These are phyloP conservation scores for Chionis minor DNA, from an alignment of 2,113 vertebrate species.

Conservation along the genomic window DNA sequence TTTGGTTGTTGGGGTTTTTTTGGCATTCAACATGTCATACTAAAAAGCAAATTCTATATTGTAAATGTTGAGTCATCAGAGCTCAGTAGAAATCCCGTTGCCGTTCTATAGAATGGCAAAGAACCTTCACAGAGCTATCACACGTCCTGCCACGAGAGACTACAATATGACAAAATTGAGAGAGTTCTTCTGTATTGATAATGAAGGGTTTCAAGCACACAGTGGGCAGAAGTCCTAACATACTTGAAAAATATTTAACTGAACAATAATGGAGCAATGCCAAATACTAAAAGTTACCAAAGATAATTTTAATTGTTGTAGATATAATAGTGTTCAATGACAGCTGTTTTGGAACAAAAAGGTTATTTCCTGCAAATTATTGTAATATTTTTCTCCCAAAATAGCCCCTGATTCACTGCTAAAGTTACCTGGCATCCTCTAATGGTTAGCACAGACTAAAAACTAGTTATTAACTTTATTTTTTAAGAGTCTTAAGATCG, in stretches of 20 bases:
- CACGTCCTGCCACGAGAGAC: constrained; percentile 1
- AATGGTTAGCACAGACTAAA: constrained; percentile 56
- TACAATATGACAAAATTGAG: constrained; percentile 54
- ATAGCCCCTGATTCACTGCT: constrained; percentile 81
- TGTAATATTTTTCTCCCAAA: constrained; percentile 79
- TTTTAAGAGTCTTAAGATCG: constrained; percentile 3
- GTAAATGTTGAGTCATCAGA: neutral
- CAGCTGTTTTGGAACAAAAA: constrained; percentile 84
- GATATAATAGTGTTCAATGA: constrained; percentile 82
- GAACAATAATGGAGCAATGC: constrained; percentile 83
- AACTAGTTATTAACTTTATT: constrained; percentile 50
- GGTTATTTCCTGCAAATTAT: constrained; percentile 84
- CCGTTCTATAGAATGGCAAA: neutral
- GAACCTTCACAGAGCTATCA: neutral
- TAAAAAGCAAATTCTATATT: neutral
- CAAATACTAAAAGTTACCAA: constrained; percentile 81
- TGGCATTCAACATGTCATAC: neutral
- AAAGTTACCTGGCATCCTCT: constrained; percentile 72
- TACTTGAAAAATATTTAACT: constrained; percentile 85
- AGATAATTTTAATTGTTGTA: constrained; percentile 86
- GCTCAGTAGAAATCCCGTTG: neutral
- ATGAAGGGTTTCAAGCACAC: constrained; percentile 63
- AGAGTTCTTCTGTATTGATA: constrained; percentile 66
- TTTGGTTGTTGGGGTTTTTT: too few species aligned
- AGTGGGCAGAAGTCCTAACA: constrained; percentile 80